Evolutionary conservation across 2,888 invertebrate genomes (phyloP).

Genomic region (Myopa testacea): DNA sequence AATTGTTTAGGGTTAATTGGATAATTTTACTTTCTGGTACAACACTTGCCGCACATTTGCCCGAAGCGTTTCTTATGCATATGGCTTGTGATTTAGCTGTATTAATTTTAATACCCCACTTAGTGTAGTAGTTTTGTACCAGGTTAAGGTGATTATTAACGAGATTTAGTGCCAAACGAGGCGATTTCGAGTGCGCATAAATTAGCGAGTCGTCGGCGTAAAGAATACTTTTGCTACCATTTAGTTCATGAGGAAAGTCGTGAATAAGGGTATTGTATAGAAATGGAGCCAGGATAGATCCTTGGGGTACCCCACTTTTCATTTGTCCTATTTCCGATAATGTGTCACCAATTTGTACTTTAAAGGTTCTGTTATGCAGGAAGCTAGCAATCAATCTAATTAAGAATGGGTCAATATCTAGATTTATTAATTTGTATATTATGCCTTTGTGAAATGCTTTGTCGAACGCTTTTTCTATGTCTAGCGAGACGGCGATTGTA

Average conservation of each 20-base stretch:
- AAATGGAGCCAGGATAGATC: slow-evolving; percentile 31
- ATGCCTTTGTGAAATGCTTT: slow-evolving; percentile 36
- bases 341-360: slow-evolving; percentile 23
- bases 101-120: slow-evolving; percentile 37
- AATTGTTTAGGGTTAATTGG: neutral
- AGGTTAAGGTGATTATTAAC: slow-evolving; percentile 13
- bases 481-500: slow-evolving; percentile 38
- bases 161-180: neutral
- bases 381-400: slow-evolving; percentile 15
- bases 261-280: slow-evolving; percentile 37
- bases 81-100: neutral
- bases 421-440: slow-evolving; percentile 18
- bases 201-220: slow-evolving; percentile 42
- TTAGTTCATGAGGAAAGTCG: slow-evolving; percentile 37
- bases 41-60: slow-evolving; percentile 2
- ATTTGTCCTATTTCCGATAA: slow-evolving; percentile 16
- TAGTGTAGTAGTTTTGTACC: slow-evolving; percentile 31
- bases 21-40: slow-evolving; percentile 34
- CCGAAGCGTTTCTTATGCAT: slow-evolving; percentile 31
- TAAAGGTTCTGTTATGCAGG: slow-evolving; percentile 29
- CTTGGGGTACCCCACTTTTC: slow-evolving; percentile 39
- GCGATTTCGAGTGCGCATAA: slow-evolving; percentile 30
- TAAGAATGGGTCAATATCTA: slow-evolving; percentile 29
- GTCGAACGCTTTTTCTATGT: slow-evolving; percentile 40
- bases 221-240: slow-evolving; percentile 19